These are phyloP conservation scores for Eumacrocentrus americanus DNA, from an alignment of 2,888 invertebrate genomes.

Conservation along the genomic window DNA sequence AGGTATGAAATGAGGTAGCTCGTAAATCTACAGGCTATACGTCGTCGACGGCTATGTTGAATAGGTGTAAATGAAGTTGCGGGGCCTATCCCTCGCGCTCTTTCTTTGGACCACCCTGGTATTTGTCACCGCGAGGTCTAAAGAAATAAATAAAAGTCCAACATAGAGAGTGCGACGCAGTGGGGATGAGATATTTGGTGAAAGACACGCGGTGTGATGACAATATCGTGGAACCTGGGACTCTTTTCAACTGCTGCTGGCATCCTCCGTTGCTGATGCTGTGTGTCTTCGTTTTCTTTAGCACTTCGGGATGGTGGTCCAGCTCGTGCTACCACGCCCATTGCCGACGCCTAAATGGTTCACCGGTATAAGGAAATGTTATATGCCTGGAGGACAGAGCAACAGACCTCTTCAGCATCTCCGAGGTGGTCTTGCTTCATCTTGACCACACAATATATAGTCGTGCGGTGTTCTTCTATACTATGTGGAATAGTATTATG, in stretches of 20 bases:
- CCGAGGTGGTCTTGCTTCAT: neutral
- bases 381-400: neutral
- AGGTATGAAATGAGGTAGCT: conserved; percentile 46
- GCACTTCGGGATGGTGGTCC: conserved; percentile 11
- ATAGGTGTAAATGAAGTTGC: conserved; percentile 61
- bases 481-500: neutral
- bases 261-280: neutral
- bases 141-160: neutral
- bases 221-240: neutral
- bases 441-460: neutral
- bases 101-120: conserved; percentile 48
- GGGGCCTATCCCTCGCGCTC: conserved; percentile 36
- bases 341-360: neutral
- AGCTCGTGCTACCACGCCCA: conserved; percentile 9
- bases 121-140: conserved; percentile 37
- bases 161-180: too few relatives aligned
- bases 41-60: conserved; percentile 46
- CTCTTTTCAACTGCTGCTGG: neutral
- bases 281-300: conserved; percentile 30
- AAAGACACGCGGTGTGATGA: neutral
- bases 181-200: neutral
- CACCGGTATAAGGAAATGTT: too few relatives aligned
- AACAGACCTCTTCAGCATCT: neutral
- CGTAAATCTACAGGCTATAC: conserved; percentile 51
- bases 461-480: too few relatives aligned